phyloP scores from a whole-genome alignment of 1,140 invertebrate genomes.

The Cherax quadricarinatus region DNA sequence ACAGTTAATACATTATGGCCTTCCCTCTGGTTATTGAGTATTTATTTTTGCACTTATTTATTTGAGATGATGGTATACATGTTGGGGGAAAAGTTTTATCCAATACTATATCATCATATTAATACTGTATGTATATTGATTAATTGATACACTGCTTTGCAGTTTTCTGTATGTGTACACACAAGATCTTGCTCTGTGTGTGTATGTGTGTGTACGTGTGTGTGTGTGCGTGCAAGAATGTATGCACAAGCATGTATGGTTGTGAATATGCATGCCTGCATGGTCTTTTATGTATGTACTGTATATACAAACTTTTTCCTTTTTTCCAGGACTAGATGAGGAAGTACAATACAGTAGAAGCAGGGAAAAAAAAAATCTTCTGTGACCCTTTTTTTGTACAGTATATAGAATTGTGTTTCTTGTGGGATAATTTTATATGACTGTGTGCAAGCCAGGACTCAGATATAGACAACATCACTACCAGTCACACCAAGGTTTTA shows the following conservation, averaged over 20 bases:
- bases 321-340: conserved; percentile 8
- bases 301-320: neutral
- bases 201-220: neutral
- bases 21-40: no score
- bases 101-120: no score
- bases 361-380: neutral
- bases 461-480: neutral
- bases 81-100: no score
- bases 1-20: no score
- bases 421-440: neutral
- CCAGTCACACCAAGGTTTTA: neutral
- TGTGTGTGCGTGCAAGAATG: neutral
- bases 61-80: no score
- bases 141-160: no score
- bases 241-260: neutral
- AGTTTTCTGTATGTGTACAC: no score
- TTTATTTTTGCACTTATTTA: no score
- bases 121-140: no score
- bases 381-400: neutral
- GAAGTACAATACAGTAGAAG: neutral
- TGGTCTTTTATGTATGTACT: neutral
- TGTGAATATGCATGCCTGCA: neutral
- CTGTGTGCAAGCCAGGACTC: neutral
- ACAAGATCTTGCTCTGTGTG: no score
- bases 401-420: neutral